phyloP scores from a whole-genome alignment of 2,797 vertebrate species.

The Erithacus rubecula region DNA sequence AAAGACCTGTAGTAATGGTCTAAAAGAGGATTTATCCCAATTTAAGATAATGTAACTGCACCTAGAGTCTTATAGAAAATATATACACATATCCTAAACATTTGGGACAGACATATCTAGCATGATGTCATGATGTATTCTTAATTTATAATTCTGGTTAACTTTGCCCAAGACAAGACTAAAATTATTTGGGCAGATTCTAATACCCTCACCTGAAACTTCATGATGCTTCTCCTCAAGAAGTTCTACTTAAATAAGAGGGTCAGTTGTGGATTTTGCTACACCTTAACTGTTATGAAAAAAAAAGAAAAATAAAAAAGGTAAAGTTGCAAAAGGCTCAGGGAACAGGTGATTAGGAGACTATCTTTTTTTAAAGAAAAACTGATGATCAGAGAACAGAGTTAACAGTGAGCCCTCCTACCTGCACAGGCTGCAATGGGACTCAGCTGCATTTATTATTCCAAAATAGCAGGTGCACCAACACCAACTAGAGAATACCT shows the following conservation, averaged over 20 bases:
- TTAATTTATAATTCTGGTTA: background rate
- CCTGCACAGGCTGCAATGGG: background rate
- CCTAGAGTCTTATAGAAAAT: background rate
- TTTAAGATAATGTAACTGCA: background rate
- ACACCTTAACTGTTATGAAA: background rate
- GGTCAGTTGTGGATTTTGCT: background rate
- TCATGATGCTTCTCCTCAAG: background rate
- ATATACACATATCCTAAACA: background rate
- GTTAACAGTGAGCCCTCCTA: background rate
- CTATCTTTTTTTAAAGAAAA: background rate
- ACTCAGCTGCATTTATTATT: background rate
- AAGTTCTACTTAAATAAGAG: background rate
- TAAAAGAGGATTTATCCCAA: background rate
- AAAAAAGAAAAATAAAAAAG: no score
- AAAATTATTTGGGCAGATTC: background rate
- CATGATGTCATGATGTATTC: background rate
- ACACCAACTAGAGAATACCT: background rate
- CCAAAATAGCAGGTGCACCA: slow-evolving; percentile 11
- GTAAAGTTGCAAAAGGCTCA: background rate
- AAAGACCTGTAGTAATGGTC: background rate
- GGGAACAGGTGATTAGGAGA: background rate
- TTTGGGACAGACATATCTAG: background rate
- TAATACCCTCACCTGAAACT: background rate
- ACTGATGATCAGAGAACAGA: background rate
- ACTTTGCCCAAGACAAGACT: background rate